Conservation (phyloP, 2,113 vertebrate species). For the Bucco capensis region DNA sequence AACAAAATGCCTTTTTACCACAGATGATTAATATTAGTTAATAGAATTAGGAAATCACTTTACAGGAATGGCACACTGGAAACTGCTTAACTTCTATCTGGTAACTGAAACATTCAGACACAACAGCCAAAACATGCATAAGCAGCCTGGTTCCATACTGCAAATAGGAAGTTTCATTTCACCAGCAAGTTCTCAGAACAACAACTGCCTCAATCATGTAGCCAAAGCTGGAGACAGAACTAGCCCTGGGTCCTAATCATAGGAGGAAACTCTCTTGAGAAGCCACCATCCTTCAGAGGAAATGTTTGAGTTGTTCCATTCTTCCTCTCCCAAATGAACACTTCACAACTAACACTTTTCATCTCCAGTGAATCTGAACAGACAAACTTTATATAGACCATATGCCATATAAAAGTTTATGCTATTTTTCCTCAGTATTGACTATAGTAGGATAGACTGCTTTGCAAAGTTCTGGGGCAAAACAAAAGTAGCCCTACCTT, state of each 20-base stretch:
- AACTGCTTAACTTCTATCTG: background rate
- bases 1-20: background rate
- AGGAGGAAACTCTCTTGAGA: background rate
- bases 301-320: background rate
- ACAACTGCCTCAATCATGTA: background rate
- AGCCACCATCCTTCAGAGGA: background rate
- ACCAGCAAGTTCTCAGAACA: background rate
- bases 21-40: background rate
- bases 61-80: background rate
- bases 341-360: background rate
- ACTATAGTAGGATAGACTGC: background rate
- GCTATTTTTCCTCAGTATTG: background rate
- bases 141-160: background rate
- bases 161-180: background rate
- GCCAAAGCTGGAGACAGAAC: background rate
- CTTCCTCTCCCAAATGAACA: background rate
- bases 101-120: background rate
- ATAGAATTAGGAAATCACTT: background rate
- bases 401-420: background rate
- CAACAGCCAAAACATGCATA: background rate
- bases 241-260: background rate
- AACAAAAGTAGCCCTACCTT: slow-evolving; percentile 26
- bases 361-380: background rate
- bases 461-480: background rate
- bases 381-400: background rate